A percentile compares a stretch with the other conserved stretches of the same genome.
Conservation (phyloP, 2,797 vertebrate species). For the Melanotaenia pygmaea region DNA sequence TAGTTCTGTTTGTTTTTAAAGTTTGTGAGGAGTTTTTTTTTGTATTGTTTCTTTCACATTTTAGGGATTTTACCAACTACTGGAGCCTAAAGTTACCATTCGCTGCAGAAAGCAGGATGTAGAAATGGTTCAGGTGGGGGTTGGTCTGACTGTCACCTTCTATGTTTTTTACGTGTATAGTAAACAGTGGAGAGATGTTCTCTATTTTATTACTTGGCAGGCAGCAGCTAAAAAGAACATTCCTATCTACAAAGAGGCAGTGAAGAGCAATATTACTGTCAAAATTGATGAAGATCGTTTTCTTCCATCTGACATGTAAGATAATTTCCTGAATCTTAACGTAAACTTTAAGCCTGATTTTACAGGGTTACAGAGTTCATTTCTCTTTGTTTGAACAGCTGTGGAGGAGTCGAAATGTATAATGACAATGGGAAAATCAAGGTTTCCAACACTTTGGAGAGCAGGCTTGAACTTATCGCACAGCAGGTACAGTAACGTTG, state of each 20-base stretch:
- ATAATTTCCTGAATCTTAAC: not conserved
- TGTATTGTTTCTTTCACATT: not conserved
- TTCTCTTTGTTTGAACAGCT: conserved; percentile 73
- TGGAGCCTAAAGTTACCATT: conserved; percentile 89
- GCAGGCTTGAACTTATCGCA: conserved; percentile 91
- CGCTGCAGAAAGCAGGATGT: conserved; percentile 92
- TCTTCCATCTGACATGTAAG: conserved; percentile 91
- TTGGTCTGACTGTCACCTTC: not conserved
- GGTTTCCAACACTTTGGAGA: conserved; percentile 95
- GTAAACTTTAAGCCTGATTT: not conserved
- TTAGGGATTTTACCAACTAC: conserved; percentile 93
- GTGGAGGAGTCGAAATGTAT: conserved; percentile 93
- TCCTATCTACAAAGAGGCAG: conserved; percentile 88
- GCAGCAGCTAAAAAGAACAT: conserved; percentile 88
- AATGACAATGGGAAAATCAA: conserved; percentile 94
- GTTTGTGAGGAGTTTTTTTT: not conserved
- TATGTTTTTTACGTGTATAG: not conserved
- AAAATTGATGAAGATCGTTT: conserved; percentile 88
- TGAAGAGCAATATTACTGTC: conserved; percentile 88
- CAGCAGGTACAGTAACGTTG: conserved; percentile 87
- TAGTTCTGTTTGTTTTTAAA: not conserved
- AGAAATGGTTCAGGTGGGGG: conserved; percentile 89
- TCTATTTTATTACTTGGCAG: conserved; percentile 71
- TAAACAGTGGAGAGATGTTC: not conserved
- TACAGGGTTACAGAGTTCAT: no score